Evolutionary conservation across 2,113 vertebrate species (phyloP).

Genomic region (Xiphorhynchus elegans): DNA sequence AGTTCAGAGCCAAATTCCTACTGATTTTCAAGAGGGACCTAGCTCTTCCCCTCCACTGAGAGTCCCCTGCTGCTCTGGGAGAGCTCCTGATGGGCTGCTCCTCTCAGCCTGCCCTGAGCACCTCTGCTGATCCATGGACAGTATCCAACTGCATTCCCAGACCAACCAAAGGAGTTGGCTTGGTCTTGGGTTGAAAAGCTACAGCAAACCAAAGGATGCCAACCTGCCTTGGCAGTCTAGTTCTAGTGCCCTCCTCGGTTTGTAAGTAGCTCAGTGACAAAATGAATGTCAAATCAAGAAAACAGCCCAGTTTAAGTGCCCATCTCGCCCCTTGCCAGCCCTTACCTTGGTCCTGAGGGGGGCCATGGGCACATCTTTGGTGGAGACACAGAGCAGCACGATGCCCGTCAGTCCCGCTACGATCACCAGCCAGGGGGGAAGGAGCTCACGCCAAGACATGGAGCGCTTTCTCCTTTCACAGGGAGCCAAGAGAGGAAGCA

Average conservation of each 20-base stretch:
- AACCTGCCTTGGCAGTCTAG: background rate
- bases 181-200: background rate
- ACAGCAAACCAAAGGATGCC: background rate
- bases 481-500: slow-evolving; percentile 14
- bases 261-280: background rate
- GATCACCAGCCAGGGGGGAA: slow-evolving; percentile 68
- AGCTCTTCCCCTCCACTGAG: background rate
- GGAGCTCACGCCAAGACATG: slow-evolving; percentile 69
- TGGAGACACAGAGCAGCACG: slow-evolving; percentile 57
- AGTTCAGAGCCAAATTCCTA: background rate
- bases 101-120: background rate
- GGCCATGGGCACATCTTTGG: slow-evolving; percentile 28
- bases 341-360: slow-evolving; percentile 53
- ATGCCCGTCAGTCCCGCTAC: slow-evolving; percentile 38
- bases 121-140: background rate
- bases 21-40: background rate
- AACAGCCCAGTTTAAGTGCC: background rate
- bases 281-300: background rate
- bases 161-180: background rate
- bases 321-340: accelerated
- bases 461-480: background rate
- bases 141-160: background rate
- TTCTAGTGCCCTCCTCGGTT: background rate
- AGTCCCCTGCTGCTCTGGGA: background rate
- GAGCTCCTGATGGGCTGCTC: background rate